Evolutionary conservation across 2,113 vertebrate species (phyloP), one percentile per base, ranked within the genome.

Genomic region (Corynorhinus townsendii): DNA sequence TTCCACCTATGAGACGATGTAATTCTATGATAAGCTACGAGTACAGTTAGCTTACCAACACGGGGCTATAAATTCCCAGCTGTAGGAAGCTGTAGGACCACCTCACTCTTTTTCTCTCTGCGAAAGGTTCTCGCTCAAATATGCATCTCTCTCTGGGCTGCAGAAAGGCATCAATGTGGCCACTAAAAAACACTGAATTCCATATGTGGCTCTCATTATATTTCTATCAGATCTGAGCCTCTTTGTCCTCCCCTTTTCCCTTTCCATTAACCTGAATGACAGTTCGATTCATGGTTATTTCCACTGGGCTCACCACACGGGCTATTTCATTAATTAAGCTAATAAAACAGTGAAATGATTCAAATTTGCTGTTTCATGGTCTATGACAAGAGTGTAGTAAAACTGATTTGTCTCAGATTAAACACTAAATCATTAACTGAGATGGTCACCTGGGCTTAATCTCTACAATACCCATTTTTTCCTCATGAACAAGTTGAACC

Each of bases 271-370:
- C 30, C n/a, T 40, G n/a, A 40, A 62, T 52, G 82, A 59, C 35
- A 24, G 49, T 76, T 82, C 66, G 59, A 72, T 38, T 47, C 26
- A 4, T 82, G 30, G 56, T 79, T 77, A 33, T 56, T 33, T 79
- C 54, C 33, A 30, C 3, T 83, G 86, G 75, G 43, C n/a, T 92
- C 47, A 52, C 16, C 35, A 52, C 14, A 30, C 38, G 59, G n/a
- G 54, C 40, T 81, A 64, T 75, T 76, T 87, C 79, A 92, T 84
- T 84, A 92, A 87, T 49, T 62, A 40, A 86, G 15, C 17, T 20
- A 85, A 83, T 76, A 72, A 94, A 94, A 82, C 19, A 52, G 15
- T 77, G 62, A 92, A 92, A 94, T 89, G 75, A 93, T 11, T 82
- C 20, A 28, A 80, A 20, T 30, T 64, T 86, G 68, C 28, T 54